Evolutionary conservation across 2,113 vertebrate species (phyloP), one percentile per base, ranked within the genome.

Genomic region (Zosterops borbonicus): DNA sequence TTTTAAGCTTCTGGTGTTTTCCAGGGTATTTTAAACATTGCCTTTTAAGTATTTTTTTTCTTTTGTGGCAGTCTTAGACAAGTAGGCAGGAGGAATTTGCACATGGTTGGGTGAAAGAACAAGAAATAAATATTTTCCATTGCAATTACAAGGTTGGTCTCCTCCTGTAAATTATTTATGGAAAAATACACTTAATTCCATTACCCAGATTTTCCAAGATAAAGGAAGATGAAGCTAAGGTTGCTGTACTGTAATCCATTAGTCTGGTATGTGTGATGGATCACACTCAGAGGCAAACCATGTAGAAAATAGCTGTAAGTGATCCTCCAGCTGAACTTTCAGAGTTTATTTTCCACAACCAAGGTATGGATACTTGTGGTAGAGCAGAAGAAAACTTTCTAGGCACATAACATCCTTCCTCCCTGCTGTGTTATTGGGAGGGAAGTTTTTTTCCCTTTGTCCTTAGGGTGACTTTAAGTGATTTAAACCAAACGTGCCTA

Each of bases 181-280:
- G 81, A 86, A 97, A 92, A 90, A 81, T 18, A 74, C 77, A 62
- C 83, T 95, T 93, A 90, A 83, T 94, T 16, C 15, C 21, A 39
- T 95, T 90, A 88, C 55, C 73, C 64, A 93, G 68, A 90, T 94
- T 86, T 96, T 95, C 93, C 93, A 89, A 86, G 92, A 95, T 93
- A 93, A 75, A 95, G 60, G 90, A 52, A 91, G 88, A 83, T 52
- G 85, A 89, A 81, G 80, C 47, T 86, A 42, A 64, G 63, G 79
- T 74, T 84, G 65, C 49, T 83, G 64, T 17, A 6, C 80, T 68
- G 60, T 20, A 88, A 50, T 50, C 93, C 92, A 80, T 96, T 95
- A 97, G 79, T 87, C 90, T 95, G 90, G 88, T 83, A 87, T 81
- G 88, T 78, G 50, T 81, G 92, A 92, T 87, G 86, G 92, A 92